These are phyloP conservation scores for Chelonus formosanus DNA, from an alignment of 2,888 invertebrate species.

Conservation along the genomic window DNA sequence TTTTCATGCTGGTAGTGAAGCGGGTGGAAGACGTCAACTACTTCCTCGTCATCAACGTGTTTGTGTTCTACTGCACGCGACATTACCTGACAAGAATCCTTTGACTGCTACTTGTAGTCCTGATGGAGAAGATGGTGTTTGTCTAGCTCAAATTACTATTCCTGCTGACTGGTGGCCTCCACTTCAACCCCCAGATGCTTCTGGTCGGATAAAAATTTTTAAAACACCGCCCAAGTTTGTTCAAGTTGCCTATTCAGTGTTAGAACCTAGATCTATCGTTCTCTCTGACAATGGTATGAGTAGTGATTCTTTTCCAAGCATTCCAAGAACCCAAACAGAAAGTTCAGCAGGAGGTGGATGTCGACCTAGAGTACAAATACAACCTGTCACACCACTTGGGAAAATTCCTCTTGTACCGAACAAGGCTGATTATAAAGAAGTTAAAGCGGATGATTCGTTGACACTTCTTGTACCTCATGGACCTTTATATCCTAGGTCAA, in stretches of 20 bases:
- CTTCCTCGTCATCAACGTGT: slow-evolving; percentile 76
- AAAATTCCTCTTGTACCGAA: slow-evolving; percentile 79
- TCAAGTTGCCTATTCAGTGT: slow-evolving; percentile 86
- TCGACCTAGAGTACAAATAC: slow-evolving; percentile 78
- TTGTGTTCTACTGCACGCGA: slow-evolving; percentile 83
- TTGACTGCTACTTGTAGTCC: slow-evolving; percentile 92
- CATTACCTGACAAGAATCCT: slow-evolving; percentile 68
- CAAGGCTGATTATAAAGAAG: slow-evolving; percentile 83
- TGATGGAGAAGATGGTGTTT: slow-evolving; percentile 91
- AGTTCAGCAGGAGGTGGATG: slow-evolving; percentile 69
- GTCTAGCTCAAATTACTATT: slow-evolving; percentile 84
- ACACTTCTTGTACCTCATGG: slow-evolving; percentile 88
- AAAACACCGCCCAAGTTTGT: slow-evolving; percentile 78
- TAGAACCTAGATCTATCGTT: slow-evolving; percentile 75
- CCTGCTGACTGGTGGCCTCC: slow-evolving; percentile 94
- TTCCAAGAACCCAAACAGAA: slow-evolving; percentile 45
- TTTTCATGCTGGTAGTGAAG: slow-evolving; percentile 90
- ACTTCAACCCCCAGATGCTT: slow-evolving; percentile 71
- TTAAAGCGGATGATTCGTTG: slow-evolving; percentile 83
- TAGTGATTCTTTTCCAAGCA: slow-evolving; percentile 31
- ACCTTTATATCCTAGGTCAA: slow-evolving; percentile 87
- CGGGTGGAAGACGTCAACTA: slow-evolving; percentile 78
- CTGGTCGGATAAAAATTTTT: slow-evolving; percentile 63
- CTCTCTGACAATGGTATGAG: slow-evolving; percentile 65
- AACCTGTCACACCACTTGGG: slow-evolving; percentile 69